These are phyloP conservation scores for Sebastes steindachneri DNA, from an alignment of 2,797 vertebrate species.

Conservation along the genomic window DNA sequence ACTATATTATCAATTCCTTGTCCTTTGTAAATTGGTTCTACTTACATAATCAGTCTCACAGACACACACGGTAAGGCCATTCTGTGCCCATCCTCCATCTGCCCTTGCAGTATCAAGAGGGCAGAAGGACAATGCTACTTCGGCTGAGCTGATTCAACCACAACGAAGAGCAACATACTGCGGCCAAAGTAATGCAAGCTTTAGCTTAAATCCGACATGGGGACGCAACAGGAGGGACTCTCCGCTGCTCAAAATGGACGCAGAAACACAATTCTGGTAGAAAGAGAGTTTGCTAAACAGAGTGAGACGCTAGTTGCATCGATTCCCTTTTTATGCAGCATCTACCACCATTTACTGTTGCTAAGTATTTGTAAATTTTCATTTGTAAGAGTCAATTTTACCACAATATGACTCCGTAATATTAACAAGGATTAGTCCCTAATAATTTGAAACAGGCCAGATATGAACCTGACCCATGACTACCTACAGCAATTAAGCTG, in stretches of 20 bases:
- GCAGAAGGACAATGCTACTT: slow-evolving; percentile 65
- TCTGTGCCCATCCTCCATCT: slow-evolving; percentile 55
- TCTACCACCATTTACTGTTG: neutral
- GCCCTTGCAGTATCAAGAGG: slow-evolving; percentile 56
- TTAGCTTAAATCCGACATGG: slow-evolving; percentile 29
- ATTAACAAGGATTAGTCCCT: neutral
- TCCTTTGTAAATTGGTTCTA: slow-evolving; percentile 38
- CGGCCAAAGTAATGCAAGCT: slow-evolving; percentile 24
- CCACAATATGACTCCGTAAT: neutral
- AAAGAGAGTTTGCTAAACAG: neutral
- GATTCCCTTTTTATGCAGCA: neutral
- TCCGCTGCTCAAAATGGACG: slow-evolving; percentile 22
- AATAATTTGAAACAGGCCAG: slow-evolving; percentile 12
- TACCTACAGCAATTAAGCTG: slow-evolving; percentile 15
- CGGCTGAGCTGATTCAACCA: slow-evolving; percentile 57
- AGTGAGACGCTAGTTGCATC: neutral
- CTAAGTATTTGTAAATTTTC: neutral
- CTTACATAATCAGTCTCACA: slow-evolving; percentile 34
- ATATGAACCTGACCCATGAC: slow-evolving; percentile 11
- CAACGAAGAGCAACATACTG: slow-evolving; percentile 21
- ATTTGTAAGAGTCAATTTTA: neutral
- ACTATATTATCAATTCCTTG: neutral
- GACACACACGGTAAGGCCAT: slow-evolving; percentile 31
- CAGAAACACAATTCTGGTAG: neutral
- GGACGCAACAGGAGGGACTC: slow-evolving; percentile 8